A percentile compares a stretch with the other conserved stretches of the same genome.
These are phyloP conservation scores for Pavo muticus DNA, from an alignment of 2,113 vertebrate species.

Conservation along the genomic window DNA sequence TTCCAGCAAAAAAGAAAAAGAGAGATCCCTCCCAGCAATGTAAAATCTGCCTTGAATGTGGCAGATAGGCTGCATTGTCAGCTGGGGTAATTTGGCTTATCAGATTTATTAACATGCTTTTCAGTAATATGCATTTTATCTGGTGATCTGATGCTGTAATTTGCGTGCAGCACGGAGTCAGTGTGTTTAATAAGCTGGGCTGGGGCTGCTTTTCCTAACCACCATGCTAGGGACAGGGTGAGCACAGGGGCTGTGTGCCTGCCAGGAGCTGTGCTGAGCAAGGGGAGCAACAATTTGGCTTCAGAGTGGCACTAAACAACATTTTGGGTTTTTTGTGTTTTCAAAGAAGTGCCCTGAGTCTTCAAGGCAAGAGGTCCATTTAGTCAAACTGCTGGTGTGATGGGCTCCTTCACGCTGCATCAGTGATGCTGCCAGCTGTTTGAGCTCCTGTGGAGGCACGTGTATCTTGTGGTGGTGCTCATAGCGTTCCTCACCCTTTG, in stretches of 20 bases:
- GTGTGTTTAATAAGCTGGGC: constrained; percentile 14
- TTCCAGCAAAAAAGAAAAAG: neutral
- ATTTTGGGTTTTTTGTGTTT: neutral
- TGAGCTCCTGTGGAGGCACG: neutral
- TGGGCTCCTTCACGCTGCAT: neutral
- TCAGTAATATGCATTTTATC: constrained; percentile 39
- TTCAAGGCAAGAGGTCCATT: neutral
- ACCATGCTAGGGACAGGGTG: neutral
- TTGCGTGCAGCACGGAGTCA: constrained; percentile 48
- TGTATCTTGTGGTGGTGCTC: neutral
- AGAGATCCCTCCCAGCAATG: neutral
- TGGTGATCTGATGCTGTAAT: constrained; percentile 30
- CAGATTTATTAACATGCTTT: constrained; percentile 51
- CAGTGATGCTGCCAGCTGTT: neutral
- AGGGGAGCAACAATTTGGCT: neutral
- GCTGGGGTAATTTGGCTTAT: constrained; percentile 28
- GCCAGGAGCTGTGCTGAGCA: neutral
- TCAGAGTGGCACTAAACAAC: fast-evolving
- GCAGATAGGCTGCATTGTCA: constrained; percentile 34
- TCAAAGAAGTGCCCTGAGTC: neutral
- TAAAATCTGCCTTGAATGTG: constrained; percentile 11
- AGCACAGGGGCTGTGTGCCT: fast-evolving
- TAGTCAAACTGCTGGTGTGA: neutral
- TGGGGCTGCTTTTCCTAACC: neutral
- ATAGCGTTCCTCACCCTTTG: neutral